Evolutionary conservation across 2,113 vertebrate genomes (phyloP), one percentile per base, ranked within the genome.

Genomic region (Zosterops lateralis): DNA sequence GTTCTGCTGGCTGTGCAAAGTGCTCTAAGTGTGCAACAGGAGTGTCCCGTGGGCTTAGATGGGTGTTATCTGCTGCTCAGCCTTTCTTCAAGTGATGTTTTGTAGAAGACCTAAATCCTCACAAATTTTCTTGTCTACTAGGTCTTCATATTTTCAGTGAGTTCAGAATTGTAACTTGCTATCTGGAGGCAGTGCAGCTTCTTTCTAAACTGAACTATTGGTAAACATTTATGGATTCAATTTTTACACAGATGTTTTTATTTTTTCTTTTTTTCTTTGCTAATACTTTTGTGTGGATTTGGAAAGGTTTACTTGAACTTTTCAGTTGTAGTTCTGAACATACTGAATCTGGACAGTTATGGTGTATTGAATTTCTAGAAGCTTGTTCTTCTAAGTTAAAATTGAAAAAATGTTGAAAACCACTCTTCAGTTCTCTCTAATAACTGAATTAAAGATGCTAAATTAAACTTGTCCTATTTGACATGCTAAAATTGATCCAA

Each of bases 141-240:
- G 25, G 7, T 65, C 25, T 57, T 68, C 12, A 0, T 56, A 25
- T 57, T 84, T 79, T 14, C 17, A 31, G 0, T 38, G 19, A 88
- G 21, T 79, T 83, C 34, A 54, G 79, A 62, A 62, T 76, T 68
- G 31, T 34, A 53, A 0, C 12, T 68, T 72, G 21, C 1, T 84
- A 10, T 42, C 4, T 87, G 24, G 19, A 31, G 19, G 11, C 44
- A 40, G 0, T 8, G 17, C 1, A 4, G 26, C 44, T 47, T 22
- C 28, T 66, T 91, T 56, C 32, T 84, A 40, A 90, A 64, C 17
- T 32, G 31, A 28, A 16, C 14, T 47, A 36, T 44, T 76, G 25
- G 9, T 85, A 61, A 83, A 67, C 1, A 3, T 42, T 83, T 36
- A 38, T 45, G 26, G 34, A 18, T 83, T 62, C 10, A 12, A 13